phyloP scores from a whole-genome alignment of 1,140 invertebrate genomes.

The Drosophila pandora region DNA sequence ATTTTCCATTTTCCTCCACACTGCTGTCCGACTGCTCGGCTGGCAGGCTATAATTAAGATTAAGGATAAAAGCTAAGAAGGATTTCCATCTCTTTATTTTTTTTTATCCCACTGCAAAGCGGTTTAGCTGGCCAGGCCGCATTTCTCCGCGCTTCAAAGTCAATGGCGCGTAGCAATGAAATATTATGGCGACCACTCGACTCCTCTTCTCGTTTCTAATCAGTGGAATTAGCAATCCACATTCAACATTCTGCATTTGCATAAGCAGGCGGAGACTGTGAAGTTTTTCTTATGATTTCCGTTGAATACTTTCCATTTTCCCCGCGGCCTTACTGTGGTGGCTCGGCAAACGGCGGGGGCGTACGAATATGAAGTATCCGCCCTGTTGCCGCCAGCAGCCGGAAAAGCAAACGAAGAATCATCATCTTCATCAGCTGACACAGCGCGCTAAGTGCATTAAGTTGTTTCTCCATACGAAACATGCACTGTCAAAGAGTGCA shows the following conservation, averaged over 20 bases:
- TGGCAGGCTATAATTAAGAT: conserved; percentile 83
- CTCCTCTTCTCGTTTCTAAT: conserved; percentile 55
- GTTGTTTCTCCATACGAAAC: conserved; percentile 69
- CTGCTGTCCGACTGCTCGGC: conserved; percentile 44
- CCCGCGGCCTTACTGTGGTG: conserved; percentile 10
- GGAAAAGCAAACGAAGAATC: conserved; percentile 6
- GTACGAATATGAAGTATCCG: conserved; percentile 64
- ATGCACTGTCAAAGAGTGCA: conserved; percentile 43
- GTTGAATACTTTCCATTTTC: conserved; percentile 23
- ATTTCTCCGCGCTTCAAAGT: conserved; percentile 58
- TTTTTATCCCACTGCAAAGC: conserved; percentile 52
- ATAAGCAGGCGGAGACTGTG: conserved; percentile 41
- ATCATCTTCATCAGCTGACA: conserved; percentile 50
- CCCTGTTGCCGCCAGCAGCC: conserved; percentile 32
- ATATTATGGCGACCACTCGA: conserved; percentile 59
- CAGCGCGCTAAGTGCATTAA: conserved; percentile 79
- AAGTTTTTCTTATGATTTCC: conserved; percentile 23
- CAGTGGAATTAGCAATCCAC: conserved; percentile 71
- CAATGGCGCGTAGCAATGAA: conserved; percentile 80
- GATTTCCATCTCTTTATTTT: conserved; percentile 57
- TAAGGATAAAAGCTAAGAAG: conserved; percentile 83
- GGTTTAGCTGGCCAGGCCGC: conserved; percentile 60
- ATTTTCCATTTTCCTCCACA: conserved; percentile 24
- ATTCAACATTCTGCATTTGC: conserved; percentile 68
- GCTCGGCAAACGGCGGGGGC: conserved; percentile 7